Base-by-base conservation (phyloP, 2,888 invertebrate species). In the Tenthredo amoena region DNA sequence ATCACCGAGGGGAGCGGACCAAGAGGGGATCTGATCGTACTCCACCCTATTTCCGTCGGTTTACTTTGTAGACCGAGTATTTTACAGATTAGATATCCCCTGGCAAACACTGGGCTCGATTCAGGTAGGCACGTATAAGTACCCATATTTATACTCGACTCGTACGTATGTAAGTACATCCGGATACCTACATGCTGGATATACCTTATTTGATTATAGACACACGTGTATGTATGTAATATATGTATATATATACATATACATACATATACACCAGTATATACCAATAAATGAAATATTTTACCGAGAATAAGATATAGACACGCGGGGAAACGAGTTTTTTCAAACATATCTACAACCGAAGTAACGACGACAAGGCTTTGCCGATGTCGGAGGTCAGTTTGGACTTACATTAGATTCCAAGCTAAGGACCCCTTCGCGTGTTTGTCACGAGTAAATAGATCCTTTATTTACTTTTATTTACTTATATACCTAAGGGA, bases 71-170 rank as follows among this genome's bases (percentile, higher is more conserved):
- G 88, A 89, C 87, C 37, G 62, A n/a, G 87, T 89, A 89, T 90
- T 89, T 88, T 87, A 87, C 88, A 90, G 91, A 91, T 91, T 91
- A 91, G 91, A 91, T 91, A 91, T 89, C 90, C 86, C 50, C 89
- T 87, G 84, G 88, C 87, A 90, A 89, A 90, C 89, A 90, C 74
- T 76, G 86, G 74, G 65, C 81, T 86, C 72, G 85, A 85, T 85
- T 79, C 68, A 55, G 43, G 65, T 55, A 34, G 26, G 40, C 62
- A 40, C 58, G n/a, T 21, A 62, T 26, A 81, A 55, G 12, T 7
- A 10, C 47, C 50, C n/a, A 7, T 50, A 26, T 18, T 15, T 21
- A 50, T 50, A 31, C 34, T n/a, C 34, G 18, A 5, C 2, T 18
- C 47, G 55, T 34, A 15, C 5, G 18, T 31, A 50, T 10, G 37